Base-by-base conservation (phyloP, 2,113 vertebrate genomes). In the Hippoglossus stenolepis region DNA sequence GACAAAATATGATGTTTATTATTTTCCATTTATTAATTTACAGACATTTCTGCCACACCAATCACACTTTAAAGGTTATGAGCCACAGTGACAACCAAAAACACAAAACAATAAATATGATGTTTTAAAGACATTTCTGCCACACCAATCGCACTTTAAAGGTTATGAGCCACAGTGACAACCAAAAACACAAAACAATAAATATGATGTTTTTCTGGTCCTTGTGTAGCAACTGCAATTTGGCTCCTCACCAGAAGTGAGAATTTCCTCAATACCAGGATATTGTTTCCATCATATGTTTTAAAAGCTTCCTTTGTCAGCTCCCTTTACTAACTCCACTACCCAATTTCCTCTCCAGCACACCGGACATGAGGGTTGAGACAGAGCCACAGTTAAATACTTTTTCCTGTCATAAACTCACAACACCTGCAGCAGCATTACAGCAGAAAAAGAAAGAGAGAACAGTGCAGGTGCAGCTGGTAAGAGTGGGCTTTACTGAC, bases 341-440 rank as follows among this genome's bases (percentile, higher is more conserved):
- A 11, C n/a, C 21, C 54, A 17, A 21, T 80, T 81, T 72, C 45
- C 59, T 64, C 60, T 51, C 0, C 35, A 21, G 66, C 73, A 53
- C 24, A 62, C 65, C 61, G 18, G 71, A 80, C 49, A 47, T 65
- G 18, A 61, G 20, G n/a, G 26, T 35, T 70, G 14, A 71, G 38
- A 74, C 15, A n/a, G 62, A 65, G 68, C 45, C 35, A 24, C 54
- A 62, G 76, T 80, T 71, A 80, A 86, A 86, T 26, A 3, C 31
- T 64, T 72, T 40, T 43, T 59, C 53, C 28, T 49, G 45, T 51
- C 38, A 43, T 88, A 84, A 88, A 82, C 15, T 63, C 21, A 75
- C 45, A 43, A 84, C 86, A 90, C 85, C 79, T 86, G 83, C 79
- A 75, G 15, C 61, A 21, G 60, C 11, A 20, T 57, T 43, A 58